These are phyloP conservation scores for Perccottus glenii DNA, from an alignment of 2,113 vertebrate species.

Conservation along the genomic window DNA sequence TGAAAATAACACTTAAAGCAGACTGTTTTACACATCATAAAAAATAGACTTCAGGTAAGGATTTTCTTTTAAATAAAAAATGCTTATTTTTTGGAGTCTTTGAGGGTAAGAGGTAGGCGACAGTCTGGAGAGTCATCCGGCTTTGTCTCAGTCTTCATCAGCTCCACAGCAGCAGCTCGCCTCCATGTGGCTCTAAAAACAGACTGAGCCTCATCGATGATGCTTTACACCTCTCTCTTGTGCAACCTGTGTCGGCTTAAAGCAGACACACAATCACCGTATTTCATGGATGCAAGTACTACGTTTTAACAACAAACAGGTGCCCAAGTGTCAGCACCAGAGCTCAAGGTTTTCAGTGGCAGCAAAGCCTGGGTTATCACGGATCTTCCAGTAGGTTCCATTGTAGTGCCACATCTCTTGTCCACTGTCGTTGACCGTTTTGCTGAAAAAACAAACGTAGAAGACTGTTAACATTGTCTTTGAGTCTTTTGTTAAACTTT, in stretches of 20 bases:
- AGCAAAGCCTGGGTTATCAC: constrained; percentile 85
- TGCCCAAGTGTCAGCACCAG: constrained; percentile 78
- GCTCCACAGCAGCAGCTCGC: constrained; percentile 42
- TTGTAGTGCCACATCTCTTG: constrained; percentile 89
- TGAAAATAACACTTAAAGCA: background rate
- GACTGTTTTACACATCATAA: background rate
- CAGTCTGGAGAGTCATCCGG: constrained; percentile 33
- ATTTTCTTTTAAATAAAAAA: constrained; percentile 6
- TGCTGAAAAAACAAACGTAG: constrained; percentile 62
- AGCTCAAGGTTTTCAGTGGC: constrained; percentile 84
- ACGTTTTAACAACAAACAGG: background rate
- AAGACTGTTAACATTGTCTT: no score
- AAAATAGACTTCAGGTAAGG: constrained; percentile 1
- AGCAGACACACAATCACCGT: background rate
- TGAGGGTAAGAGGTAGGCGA: constrained; percentile 7
- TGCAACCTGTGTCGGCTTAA: background rate
- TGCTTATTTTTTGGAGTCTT: constrained; percentile 6
- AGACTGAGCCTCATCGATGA: constrained; percentile 51
- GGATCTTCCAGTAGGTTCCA: constrained; percentile 88
- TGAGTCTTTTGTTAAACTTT: background rate
- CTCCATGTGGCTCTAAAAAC: constrained; percentile 22
- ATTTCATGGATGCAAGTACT: background rate
- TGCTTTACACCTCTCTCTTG: background rate
- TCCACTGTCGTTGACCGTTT: constrained; percentile 77
- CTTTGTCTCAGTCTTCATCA: constrained; percentile 47